These are phyloP conservation scores for Silurus asotus DNA, from an alignment of 2,113 vertebrate genomes.

Conservation along the genomic window DNA sequence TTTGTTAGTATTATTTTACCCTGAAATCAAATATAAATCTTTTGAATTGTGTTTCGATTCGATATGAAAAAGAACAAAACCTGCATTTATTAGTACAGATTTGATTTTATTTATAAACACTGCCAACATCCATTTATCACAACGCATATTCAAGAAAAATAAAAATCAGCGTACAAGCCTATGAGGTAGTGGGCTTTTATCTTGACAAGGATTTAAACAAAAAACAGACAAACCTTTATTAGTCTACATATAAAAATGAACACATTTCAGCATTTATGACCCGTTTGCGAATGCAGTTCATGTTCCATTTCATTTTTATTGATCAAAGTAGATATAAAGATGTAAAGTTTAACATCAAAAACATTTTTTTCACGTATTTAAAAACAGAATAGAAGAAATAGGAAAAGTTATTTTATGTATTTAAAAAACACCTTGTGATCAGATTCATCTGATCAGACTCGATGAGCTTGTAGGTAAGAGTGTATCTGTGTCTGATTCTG, in stretches of 20 bases:
- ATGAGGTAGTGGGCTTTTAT: constrained; percentile 30
- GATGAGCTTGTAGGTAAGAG: background rate
- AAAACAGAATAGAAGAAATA: background rate
- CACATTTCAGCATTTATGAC: background rate
- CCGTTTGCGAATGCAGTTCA: background rate
- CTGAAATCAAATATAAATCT: too few species aligned
- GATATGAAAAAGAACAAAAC: too few species aligned
- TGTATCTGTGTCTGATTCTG: background rate
- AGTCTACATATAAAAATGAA: background rate
- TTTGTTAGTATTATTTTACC: too few species aligned
- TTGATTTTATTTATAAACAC: constrained; percentile 39
- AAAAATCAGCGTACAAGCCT: constrained; percentile 12
- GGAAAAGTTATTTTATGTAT: background rate
- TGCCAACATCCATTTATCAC: constrained; percentile 28
- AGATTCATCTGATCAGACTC: too few species aligned
- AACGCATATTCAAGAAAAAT: background rate
- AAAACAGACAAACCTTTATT: background rate
- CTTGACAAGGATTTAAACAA: background rate
- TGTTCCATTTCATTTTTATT: background rate
- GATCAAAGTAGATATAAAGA: background rate
- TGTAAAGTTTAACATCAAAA: background rate
- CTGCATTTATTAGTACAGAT: background rate
- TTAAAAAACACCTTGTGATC: background rate
- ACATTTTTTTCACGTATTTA: background rate
- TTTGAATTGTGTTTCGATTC: too few species aligned